Percentiles rank a stretch among this genome's conserved stretches.
These are phyloP conservation scores for Stenolophus ochropezus DNA, from an alignment of 2,888 invertebrate species.

Conservation along the genomic window DNA sequence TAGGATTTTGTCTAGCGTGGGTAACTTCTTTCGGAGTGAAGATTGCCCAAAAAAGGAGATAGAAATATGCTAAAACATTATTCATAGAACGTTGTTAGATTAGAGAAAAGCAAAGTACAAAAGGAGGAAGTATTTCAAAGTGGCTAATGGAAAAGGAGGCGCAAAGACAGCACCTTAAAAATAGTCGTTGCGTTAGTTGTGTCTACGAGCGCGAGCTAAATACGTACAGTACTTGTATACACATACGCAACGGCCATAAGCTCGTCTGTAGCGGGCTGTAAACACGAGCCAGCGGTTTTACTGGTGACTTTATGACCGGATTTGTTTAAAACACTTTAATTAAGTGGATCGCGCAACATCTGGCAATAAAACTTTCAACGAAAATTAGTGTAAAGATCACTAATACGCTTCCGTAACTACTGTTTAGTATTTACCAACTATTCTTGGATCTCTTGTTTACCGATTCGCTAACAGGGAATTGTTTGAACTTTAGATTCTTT, in stretches of 20 bases:
- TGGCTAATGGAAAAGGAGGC: background rate
- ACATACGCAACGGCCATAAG: conserved; percentile 35
- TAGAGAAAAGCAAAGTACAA: background rate
- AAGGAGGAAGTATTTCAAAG: background rate
- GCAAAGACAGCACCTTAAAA: conserved; percentile 38
- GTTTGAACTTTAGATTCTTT: background rate
- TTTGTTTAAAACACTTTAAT: conserved; percentile 60
- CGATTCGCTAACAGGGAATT: background rate
- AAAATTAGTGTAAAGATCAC: conserved; percentile 50
- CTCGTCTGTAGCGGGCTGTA: conserved; percentile 32
- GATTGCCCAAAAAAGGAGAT: too few species aligned
- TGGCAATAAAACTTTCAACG: conserved; percentile 58
- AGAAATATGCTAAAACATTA: too few species aligned
- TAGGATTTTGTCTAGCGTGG: too few species aligned
- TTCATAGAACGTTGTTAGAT: background rate
- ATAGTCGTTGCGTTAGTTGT: conserved; percentile 33
- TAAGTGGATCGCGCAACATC: conserved; percentile 58
- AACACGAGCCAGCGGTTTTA: conserved; percentile 57
- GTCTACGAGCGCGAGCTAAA: conserved; percentile 37
- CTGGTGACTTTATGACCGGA: conserved; percentile 56
- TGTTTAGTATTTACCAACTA: background rate
- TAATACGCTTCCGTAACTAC: conserved; percentile 31
- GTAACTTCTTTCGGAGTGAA: too few species aligned
- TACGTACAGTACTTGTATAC: conserved; percentile 18
- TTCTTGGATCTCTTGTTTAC: conserved; percentile 23